Evolutionary conservation across 2,113 vertebrate genomes (phyloP), one percentile per base, ranked within the genome.

Genomic region (Corythornis cristatus): DNA sequence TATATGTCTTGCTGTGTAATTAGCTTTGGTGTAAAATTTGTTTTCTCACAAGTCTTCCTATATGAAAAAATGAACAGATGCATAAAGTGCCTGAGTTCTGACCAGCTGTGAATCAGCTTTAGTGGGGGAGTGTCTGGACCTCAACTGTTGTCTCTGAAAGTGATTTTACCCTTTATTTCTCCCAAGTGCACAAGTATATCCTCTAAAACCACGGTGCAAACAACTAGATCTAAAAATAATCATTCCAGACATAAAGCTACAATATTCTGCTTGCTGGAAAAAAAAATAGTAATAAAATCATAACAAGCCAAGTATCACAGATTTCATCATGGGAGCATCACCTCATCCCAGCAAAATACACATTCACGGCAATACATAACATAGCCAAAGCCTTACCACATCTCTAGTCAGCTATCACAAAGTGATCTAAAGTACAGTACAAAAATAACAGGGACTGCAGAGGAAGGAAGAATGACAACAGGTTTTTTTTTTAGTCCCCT

Each of bases 351-450:
- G 35, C 53, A 82, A 86, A 86, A 68, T 12, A 72, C 66, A 60
- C 48, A 87, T 73, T 33, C 88, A 84, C 81, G 94, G 74, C 90
- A 89, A 65, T 37, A 67, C 21, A 78, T 28, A 57, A 66, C 21
- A 6, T 35, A 57, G 73, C 17, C 51, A 51, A 91, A 86, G 28
- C 3, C 70, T 65, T 31, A 20, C 64, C 72, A 88, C 80, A 89
- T 72, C 85, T 58, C 93, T 90, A 89, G 50, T 43, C 58, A 85
- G 35, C n/a, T 16, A 72, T 72, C 48, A 42, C 65, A 92, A 95
- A 86, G 6, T 84, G 73, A 90, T 25, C 42, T 2, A 77, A 86
- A 90, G 73, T 37, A 80, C 16, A 68, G n/a, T 11, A 61, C 48
- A 61, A 82, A 91, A 92, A 90, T 90, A 92, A 76, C 37, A 57